phyloP scores from a whole-genome alignment of 92 coral and sea anemone genomes.

The Epizoanthus rinbou region DNA sequence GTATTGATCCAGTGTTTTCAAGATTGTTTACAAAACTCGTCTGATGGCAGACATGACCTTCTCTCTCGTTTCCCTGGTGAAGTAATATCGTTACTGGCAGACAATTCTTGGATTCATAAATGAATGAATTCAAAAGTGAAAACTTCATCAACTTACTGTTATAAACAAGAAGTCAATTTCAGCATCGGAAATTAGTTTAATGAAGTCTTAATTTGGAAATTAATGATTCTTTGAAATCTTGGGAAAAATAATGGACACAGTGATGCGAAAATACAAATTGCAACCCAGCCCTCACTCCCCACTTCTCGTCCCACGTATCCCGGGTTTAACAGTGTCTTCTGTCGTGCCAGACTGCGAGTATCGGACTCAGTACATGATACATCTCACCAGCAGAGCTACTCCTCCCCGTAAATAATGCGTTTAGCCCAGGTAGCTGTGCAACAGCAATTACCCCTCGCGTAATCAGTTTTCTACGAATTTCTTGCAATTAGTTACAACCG shows the following conservation, averaged over 20 bases:
- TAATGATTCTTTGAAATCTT: neutral
- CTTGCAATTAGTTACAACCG: no score
- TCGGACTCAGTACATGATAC: no score
- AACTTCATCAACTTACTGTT: neutral
- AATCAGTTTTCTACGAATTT: no score
- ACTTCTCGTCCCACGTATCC: neutral
- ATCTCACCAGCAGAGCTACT: no score
- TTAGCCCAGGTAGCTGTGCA: no score
- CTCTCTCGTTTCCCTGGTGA: neutral
- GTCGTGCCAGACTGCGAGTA: no score
- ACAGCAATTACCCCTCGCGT: no score
- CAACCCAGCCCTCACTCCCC: neutral
- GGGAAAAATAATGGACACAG: neutral
- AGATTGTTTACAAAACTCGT: slow-evolving; percentile 2
- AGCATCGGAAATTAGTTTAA: neutral
- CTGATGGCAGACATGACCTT: neutral
- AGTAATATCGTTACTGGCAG: neutral
- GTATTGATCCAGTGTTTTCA: neutral
- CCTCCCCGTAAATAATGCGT: no score
- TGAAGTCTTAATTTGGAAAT: slow-evolving; percentile 14
- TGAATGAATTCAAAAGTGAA: neutral
- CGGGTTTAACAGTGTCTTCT: neutral
- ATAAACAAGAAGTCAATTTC: neutral
- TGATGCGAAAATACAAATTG: neutral
- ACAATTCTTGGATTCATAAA: neutral